Base-by-base conservation (phyloP, 2,113 vertebrate species). In the Pterocles burchelli region DNA sequence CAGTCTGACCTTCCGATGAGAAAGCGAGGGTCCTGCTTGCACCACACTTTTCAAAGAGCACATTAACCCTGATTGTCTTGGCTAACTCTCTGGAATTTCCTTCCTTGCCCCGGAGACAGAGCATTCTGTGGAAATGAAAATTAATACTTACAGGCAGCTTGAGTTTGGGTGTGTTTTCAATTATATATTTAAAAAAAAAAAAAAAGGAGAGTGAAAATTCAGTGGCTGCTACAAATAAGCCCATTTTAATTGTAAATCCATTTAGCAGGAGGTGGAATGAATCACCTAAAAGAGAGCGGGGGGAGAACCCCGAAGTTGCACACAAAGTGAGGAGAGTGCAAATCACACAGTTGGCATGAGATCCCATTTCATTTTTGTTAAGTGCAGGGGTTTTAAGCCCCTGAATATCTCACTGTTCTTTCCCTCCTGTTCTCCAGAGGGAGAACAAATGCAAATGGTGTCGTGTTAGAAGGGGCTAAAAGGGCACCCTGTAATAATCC, bases 21-120 rank as follows among this genome's bases (percentile, higher is more conserved):
- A 96, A 95, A 92, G 43, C 0, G 1, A 79, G 81, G 76, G 87
- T 96, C 95, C 92, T 86, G 71, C 87, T 90, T 79, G 79, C 55
- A 94, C 86, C 87, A 94, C 85, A 77, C 91, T 95, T 93, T 77
- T 96, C 86, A 96, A 89, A 97, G 77, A 96, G 79, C 82, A 92
- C 90, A 91, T 97, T 87, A 96, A 96, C 95, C 85, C 92, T 96
- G 95, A 97, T 96, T 97, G 95, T 96, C 97, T 97, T 97, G 96
- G 93, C 94, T 93, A 96, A 96, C 90, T 93, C 95, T 89, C 89
- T 97, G 96, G 97, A 97, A 97, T 97, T 97, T 97, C 97, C 97
- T 97, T 97, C 96, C 97, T 97, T 96, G 95, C 95, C 89, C 92
- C 10, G 85, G 96, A 97, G 96, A 95, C 84, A 94, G 92, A 93